These are phyloP conservation scores for Streblospio benedicti DNA, from an alignment of 1,140 invertebrate species.

Conservation along the genomic window DNA sequence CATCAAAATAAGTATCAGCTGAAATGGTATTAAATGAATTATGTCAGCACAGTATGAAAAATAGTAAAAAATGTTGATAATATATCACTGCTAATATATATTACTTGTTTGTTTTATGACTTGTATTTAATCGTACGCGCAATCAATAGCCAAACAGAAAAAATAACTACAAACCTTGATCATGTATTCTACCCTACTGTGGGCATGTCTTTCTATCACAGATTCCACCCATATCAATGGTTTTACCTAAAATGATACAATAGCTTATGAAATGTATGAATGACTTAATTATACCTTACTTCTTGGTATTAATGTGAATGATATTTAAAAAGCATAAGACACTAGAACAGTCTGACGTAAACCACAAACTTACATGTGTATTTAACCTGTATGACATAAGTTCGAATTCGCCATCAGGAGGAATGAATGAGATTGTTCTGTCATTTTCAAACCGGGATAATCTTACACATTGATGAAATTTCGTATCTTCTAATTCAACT, in stretches of 20 bases:
- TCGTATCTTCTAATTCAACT: constrained; percentile 97
- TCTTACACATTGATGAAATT: constrained; percentile 98
- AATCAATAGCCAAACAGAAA: too few relatives aligned
- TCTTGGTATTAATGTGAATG: too few relatives aligned
- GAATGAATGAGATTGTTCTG: constrained; percentile 96
- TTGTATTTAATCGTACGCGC: too few relatives aligned
- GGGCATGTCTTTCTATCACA: constrained; percentile 95
- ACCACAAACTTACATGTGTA: constrained; percentile 80
- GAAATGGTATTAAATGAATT: too few relatives aligned
- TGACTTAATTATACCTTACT: neutral
- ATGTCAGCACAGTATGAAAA: too few relatives aligned
- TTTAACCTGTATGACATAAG: constrained; percentile 98
- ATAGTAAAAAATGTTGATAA: too few relatives aligned
- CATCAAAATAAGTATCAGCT: too few relatives aligned
- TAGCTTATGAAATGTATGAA: neutral
- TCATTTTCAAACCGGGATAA: constrained; percentile 97
- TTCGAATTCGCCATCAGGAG: constrained; percentile 99
- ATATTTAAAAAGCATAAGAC: too few relatives aligned
- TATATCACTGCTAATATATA: neutral
- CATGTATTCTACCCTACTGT: constrained; percentile 98
- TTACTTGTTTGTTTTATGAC: neutral
- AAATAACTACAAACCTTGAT: constrained; percentile 85
- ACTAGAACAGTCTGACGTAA: too few relatives aligned
- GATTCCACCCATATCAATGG: constrained; percentile 99
- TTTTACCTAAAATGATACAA: constrained; percentile 60